These are phyloP conservation scores for Coenobita brevimanus DNA, from an alignment of 1,140 invertebrate species.

Conservation along the genomic window DNA sequence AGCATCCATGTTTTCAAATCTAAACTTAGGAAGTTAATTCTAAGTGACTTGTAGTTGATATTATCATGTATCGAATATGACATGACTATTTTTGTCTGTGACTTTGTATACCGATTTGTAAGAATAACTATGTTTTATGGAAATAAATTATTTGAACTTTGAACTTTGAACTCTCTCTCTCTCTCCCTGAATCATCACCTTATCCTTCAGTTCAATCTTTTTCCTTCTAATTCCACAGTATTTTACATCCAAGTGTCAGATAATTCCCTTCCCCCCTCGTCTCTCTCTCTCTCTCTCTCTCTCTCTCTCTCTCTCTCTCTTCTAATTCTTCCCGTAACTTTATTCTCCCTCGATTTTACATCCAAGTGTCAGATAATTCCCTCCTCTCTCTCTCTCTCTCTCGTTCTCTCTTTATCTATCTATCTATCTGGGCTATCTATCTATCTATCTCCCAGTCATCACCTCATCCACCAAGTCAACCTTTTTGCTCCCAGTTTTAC, in stretches of 20 bases:
- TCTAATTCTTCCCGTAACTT: not conserved
- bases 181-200: too few species aligned
- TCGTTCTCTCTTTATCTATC: not conserved
- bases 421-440: not conserved
- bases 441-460: not conserved
- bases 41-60: too few species aligned
- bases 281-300: not conserved
- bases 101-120: too few species aligned
- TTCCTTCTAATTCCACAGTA: not conserved
- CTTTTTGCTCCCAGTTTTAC: not conserved
- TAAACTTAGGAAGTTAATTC: too few species aligned
- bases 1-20: too few species aligned
- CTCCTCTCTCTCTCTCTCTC: conserved; percentile 1
- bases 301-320: not conserved
- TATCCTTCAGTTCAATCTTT: not conserved
- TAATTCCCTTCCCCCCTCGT: not conserved
- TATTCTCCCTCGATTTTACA: not conserved
- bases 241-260: not conserved
- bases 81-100: too few species aligned
- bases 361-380: not conserved
- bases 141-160: too few species aligned
- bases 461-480: not conserved
- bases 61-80: too few species aligned
- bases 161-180: too few species aligned
- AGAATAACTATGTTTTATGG: too few species aligned